These are phyloP conservation scores for Apotomis capreana DNA, from an alignment of 2,888 invertebrate genomes.

Conservation along the genomic window DNA sequence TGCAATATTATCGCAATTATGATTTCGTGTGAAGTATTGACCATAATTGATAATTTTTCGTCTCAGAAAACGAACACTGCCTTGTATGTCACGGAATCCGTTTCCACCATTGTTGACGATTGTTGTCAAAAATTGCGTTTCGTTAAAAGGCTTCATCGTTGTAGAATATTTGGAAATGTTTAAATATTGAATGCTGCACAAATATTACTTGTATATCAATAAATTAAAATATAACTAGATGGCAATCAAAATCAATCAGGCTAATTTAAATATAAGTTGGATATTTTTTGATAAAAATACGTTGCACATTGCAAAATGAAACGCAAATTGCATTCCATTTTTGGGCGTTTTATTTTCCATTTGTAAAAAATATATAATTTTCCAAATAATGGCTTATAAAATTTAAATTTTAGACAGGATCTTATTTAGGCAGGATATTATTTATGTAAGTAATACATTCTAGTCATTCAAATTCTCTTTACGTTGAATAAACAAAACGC, in stretches of 20 bases:
- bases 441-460: too few species aligned
- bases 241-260: neutral
- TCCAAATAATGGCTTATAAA: too few species aligned
- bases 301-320: neutral
- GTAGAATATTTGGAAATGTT: neutral
- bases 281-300: neutral
- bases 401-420: too few species aligned
- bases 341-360: neutral
- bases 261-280: neutral
- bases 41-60: conserved; percentile 80
- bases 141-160: conserved; percentile 48
- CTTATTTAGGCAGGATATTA: too few species aligned
- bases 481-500: too few species aligned
- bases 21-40: conserved; percentile 69
- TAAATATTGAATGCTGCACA: neutral
- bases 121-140: conserved; percentile 79
- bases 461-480: too few species aligned
- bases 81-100: conserved; percentile 76
- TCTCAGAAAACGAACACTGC: conserved; percentile 78
- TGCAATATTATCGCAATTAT: conserved; percentile 72
- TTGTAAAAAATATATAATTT: neutral
- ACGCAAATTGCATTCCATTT: neutral
- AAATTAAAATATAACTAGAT: neutral
- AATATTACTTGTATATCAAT: neutral
- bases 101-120: conserved; percentile 82